These are phyloP conservation scores for Heteromormyrus szaboi DNA, from an alignment of 2,797 vertebrate genomes.

Conservation along the genomic window DNA sequence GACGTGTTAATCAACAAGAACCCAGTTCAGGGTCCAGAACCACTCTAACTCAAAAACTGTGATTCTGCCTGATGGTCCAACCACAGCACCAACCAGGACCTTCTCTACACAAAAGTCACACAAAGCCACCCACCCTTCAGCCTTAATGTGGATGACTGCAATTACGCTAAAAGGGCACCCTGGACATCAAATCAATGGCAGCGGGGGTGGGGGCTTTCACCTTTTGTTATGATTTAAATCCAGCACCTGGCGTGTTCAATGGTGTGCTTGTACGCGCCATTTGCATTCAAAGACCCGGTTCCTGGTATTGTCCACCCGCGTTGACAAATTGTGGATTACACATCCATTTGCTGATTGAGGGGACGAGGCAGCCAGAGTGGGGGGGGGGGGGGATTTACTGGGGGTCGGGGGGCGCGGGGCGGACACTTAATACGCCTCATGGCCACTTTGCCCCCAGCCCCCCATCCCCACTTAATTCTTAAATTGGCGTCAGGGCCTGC, in stretches of 20 bases:
- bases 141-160: neutral
- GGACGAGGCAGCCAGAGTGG: constrained; percentile 12
- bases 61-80: neutral
- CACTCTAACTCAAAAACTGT: neutral
- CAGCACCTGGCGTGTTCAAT: constrained; percentile 21
- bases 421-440: neutral
- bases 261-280: constrained; percentile 27
- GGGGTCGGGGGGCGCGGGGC: neutral
- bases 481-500: neutral
- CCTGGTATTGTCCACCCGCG: neutral
- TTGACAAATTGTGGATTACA: constrained; percentile 32
- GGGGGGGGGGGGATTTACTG: neutral
- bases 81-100: neutral
- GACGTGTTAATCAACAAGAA: neutral
- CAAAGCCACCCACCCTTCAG: neutral
- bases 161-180: neutral
- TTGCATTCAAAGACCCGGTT: constrained; percentile 31
- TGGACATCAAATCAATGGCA: neutral
- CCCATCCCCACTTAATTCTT: neutral
- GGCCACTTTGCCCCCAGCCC: neutral
- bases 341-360: constrained; percentile 36
- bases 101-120: neutral
- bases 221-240: neutral
- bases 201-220: neutral
- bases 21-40: neutral